Evolutionary conservation across 2,113 vertebrate species (phyloP).

Genomic region (Quiscalus mexicanus): DNA sequence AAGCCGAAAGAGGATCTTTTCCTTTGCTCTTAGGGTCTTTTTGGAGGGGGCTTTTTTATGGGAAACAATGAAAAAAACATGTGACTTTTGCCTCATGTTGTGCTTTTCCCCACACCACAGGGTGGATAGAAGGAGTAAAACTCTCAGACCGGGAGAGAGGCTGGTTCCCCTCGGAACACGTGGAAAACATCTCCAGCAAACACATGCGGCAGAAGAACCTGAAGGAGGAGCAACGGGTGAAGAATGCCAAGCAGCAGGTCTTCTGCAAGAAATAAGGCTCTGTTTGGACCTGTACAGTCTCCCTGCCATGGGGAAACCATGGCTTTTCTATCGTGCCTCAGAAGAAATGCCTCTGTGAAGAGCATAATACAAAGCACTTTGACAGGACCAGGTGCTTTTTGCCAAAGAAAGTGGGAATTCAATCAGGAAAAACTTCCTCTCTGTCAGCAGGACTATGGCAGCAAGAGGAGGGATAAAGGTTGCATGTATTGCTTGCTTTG

Average conservation of each 20-base stretch:
- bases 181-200: conserved; percentile 86
- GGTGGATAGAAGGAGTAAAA: conserved; percentile 91
- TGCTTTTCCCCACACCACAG: conserved; percentile 62
- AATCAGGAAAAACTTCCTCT: conserved; percentile 36
- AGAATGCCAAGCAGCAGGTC: conserved; percentile 82
- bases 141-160: conserved; percentile 90
- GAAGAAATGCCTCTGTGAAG: not conserved
- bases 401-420: conserved; percentile 47
- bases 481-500: conserved; percentile 36
- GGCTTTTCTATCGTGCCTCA: not conserved
- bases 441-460: not conserved
- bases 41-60: not conserved
- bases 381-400: conserved; percentile 1
- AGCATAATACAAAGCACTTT: conserved; percentile 23
- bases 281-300: conserved; percentile 5
- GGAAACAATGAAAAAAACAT: not conserved
- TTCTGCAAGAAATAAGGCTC: conserved; percentile 66
- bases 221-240: conserved; percentile 88
- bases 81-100: not conserved
- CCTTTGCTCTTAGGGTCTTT: not conserved
- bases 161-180: conserved; percentile 87
- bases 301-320: not conserved
- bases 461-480: not conserved
- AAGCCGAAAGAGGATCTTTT: not conserved
- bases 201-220: conserved; percentile 85